These are phyloP conservation scores for Alectura lathami DNA, from an alignment of 2,113 vertebrate species.

Conservation along the genomic window DNA sequence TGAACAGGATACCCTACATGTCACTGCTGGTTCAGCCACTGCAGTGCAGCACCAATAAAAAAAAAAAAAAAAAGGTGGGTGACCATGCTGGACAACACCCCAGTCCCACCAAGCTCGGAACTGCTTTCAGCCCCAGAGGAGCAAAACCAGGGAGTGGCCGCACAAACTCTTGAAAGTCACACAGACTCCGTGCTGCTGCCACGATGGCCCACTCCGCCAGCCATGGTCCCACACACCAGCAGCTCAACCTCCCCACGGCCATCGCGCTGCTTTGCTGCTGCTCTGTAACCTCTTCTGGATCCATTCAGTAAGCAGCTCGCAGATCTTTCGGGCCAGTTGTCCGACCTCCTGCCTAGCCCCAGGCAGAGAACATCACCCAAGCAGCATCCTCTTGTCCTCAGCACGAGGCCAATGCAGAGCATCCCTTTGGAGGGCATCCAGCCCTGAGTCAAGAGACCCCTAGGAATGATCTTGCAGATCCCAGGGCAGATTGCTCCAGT, in stretches of 20 bases:
- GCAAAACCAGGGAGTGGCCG: not conserved
- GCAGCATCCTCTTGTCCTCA: not conserved
- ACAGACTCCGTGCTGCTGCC: not conserved
- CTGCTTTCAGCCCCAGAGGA: not conserved
- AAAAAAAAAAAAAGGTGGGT: no score
- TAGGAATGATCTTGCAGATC: not conserved
- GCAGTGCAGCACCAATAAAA: not conserved
- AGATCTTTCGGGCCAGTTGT: not conserved
- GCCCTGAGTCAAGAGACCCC: not conserved
- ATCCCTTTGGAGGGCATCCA: slow-evolving; percentile 2
- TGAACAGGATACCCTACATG: not conserved
- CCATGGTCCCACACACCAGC: accelerated
- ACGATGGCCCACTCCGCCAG: no score
- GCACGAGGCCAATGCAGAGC: not conserved
- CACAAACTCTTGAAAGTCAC: not conserved
- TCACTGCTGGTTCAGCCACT: no score
- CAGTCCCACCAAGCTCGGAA: not conserved
- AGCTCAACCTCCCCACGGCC: not conserved
- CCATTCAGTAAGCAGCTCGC: not conserved
- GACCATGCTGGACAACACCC: not conserved
- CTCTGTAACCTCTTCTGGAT: not conserved
- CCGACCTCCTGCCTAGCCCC: not conserved
- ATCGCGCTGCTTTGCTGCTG: not conserved
- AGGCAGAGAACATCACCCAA: not conserved
- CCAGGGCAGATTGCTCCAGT: slow-evolving; percentile 27